phyloP scores from a whole-genome alignment of 2,113 vertebrate genomes.

The Myxocyprinus asiaticus region DNA sequence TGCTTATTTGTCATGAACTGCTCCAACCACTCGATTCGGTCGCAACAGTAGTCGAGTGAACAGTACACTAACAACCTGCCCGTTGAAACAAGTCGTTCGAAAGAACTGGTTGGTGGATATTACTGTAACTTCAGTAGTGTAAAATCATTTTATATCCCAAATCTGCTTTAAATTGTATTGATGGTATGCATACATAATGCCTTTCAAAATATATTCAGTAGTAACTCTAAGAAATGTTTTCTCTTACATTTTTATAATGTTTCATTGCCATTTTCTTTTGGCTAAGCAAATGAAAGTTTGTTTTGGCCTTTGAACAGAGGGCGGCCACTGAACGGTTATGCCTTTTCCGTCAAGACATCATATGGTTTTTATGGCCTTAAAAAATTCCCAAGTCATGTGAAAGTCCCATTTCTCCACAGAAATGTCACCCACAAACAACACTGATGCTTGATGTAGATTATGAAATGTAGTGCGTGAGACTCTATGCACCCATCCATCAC shows the following conservation, averaged over 20 bases:
- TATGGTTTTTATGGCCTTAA: constrained; percentile 53
- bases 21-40: too few species aligned
- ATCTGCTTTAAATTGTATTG: not conserved
- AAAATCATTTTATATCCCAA: too few species aligned
- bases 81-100: too few species aligned
- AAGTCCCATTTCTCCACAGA: constrained; percentile 29
- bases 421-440: constrained; percentile 26
- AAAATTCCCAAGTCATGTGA: constrained; percentile 55
- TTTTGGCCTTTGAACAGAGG: constrained; percentile 62
- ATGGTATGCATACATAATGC: too few species aligned
- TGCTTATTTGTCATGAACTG: too few species aligned
- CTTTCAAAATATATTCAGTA: not conserved
- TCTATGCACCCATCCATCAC: not conserved
- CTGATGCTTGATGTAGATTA: not conserved
- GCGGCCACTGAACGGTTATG: constrained; percentile 40
- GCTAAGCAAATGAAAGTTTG: constrained; percentile 67
- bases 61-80: too few species aligned
- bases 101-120: too few species aligned
- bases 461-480: not conserved
- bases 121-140: too few species aligned
- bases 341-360: constrained; percentile 1
- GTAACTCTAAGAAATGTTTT: not conserved
- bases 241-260: constrained; percentile 50
- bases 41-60: too few species aligned
- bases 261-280: constrained; percentile 57